Base-by-base conservation (phyloP, 2,888 invertebrate genomes). In the Seira ritae region DNA sequence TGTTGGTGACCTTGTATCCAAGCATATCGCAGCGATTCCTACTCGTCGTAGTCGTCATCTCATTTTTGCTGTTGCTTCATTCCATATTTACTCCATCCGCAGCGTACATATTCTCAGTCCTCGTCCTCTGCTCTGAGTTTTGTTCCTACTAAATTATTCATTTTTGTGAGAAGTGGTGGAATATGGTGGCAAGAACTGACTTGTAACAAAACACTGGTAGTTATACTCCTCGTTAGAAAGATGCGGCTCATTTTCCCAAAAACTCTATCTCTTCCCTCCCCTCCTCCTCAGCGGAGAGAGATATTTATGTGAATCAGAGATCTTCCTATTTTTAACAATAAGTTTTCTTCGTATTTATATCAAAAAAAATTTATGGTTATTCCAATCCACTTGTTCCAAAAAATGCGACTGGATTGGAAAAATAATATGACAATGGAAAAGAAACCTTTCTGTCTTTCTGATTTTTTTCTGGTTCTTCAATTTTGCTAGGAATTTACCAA, bases 101-200 rank as follows among this genome's bases (percentile, higher is more conserved):
- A n/a, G n/a, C n/a, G n/a, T n/a, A 31, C 31, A 31, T 31, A n/a
- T 31, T 31, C 31, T 8, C 31, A 31, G 46, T 66, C 66, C 12
- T 3, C 19, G 65, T 19, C 20, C 3, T 65, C 20, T 60, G 65
- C 20, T 65, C 60, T 19, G n/a, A n/a, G 31, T 31, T 22, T 66
- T 67, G 50, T 68, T 37, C 75, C 74, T 68, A 76, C 75, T 76
- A 76, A 76, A 76, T 76, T 68, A 76, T 76, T 76, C 75, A 76
- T 76, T 46, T 22, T 76, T 37, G 55, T 55, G 75, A 55, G 73
- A 73, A 73, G 73, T 73, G 55, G 62, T 73, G 22, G 65, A 55
- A 73, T 73, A 31, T 73, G 31, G 73, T 62, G 55, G 55, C 55
- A 55, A 55, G 12, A 3, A 2, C 6, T 55, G 55, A 55, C 55